Conservation (phyloP, 1,140 invertebrate species). For the Drosophila sproati region DNA sequence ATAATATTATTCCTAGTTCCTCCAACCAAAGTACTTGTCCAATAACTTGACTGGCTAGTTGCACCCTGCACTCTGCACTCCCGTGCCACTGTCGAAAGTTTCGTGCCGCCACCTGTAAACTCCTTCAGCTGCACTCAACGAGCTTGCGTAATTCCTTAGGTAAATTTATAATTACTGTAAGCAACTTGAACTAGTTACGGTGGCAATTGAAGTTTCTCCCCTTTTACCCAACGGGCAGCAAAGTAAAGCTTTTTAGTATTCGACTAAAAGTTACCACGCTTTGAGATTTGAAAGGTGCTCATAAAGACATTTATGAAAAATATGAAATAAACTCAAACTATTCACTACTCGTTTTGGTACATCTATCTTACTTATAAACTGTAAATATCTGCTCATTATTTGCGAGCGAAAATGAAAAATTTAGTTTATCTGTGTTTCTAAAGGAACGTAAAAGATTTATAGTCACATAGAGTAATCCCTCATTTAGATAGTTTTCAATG, state of each 20-base stretch:
- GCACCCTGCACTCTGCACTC: conserved; percentile 37
- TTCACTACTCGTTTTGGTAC: too few relatives aligned
- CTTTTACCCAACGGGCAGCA: conserved; percentile 21
- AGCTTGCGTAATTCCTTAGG: conserved; percentile 70
- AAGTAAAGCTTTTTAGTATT: neutral
- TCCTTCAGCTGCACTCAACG: conserved; percentile 51
- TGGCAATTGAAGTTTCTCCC: conserved; percentile 56
- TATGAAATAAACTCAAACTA: too few relatives aligned
- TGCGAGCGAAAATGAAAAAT: too few relatives aligned
- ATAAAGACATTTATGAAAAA: too few relatives aligned
- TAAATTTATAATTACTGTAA: conserved; percentile 80
- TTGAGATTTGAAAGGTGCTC: neutral
- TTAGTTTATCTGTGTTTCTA: too few relatives aligned
- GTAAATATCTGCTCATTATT: too few relatives aligned
- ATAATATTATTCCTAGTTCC: conserved; percentile 73
- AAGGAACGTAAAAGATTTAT: too few relatives aligned
- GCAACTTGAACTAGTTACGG: conserved; percentile 78
- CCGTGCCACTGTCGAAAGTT: conserved; percentile 8
- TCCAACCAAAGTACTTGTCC: conserved; percentile 29
- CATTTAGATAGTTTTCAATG: too few relatives aligned
- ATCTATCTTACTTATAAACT: too few relatives aligned
- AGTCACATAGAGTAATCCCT: too few relatives aligned
- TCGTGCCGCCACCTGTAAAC: conserved; percentile 33
- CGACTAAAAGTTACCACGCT: neutral
- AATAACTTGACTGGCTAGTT: conserved; percentile 43